Evolutionary conservation across 2,888 invertebrate genomes (phyloP), one percentile per base, ranked within the genome.

Genomic region (Barypeithes pellucidus): DNA sequence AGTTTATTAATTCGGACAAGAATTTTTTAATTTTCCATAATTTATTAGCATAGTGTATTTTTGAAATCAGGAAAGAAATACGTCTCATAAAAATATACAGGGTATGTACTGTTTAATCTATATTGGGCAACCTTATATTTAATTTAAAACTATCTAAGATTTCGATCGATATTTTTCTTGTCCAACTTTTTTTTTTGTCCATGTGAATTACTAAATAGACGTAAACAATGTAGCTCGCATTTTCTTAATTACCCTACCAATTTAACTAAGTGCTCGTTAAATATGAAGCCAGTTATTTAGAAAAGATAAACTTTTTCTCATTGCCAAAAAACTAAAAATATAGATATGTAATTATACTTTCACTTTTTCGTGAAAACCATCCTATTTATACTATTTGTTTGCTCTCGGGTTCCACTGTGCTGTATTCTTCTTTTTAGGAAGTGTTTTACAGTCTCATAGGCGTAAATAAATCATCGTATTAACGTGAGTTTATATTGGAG

Each of bases 371-470:
- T 24, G 47, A 71, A 74, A 62, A 66, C 57, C 52, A 57, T 75
- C 52, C 75, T 75, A 75, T 75, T 75, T 72, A 67, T 75, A 75
- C 29, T 61, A 61, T 61, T 52, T 63, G 75, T 72, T 75, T 75
- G 75, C 75, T 63, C 72, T 75, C 71, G 62, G 63, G 59, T 75
- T 75, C 41, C 71, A 41, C 11, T 22, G 24, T 45, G 54, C 47
- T 67, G 54, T 63, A 67, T 72, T 72, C 54, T 36, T 5, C 22
- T 18, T 45, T 47, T 36, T 1, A 50, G 59, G 33, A 29, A 29
- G 8, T 4, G 29, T 5, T 29, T 29, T 29, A 29, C 8, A 29
- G 24, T 29, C 5, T 16, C 57, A 59, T 24, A 33, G 59, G 67
- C 67, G 67, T 67, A 45, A 29, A 41, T 39, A 8, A 8, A 39